These are phyloP conservation scores for Prunella himalayana DNA, from an alignment of 2,113 vertebrate genomes.

Conservation along the genomic window DNA sequence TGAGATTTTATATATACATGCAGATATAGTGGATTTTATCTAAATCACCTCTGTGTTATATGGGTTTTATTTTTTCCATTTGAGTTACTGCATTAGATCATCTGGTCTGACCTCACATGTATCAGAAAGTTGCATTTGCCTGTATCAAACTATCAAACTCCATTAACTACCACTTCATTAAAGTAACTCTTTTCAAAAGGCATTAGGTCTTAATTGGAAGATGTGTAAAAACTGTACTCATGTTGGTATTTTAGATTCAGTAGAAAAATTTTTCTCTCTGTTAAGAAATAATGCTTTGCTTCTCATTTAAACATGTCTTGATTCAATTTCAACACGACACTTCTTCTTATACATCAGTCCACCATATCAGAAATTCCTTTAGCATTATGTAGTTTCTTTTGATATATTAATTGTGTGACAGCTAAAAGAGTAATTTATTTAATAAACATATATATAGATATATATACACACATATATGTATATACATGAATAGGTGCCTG, in stretches of 20 bases:
- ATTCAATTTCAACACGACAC: background rate
- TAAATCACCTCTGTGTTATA: background rate
- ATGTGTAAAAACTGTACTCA: background rate
- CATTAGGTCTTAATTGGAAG: background rate
- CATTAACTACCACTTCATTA: background rate
- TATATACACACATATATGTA: too few species aligned
- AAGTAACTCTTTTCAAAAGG: background rate
- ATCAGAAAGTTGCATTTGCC: background rate
- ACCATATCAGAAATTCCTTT: background rate
- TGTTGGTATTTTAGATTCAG: background rate
- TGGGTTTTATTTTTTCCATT: background rate
- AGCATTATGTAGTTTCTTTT: background rate
- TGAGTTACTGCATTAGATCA: background rate
- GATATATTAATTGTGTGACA: background rate
- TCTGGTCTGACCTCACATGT: background rate
- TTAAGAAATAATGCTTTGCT: background rate
- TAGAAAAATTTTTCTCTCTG: background rate
- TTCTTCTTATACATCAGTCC: background rate
- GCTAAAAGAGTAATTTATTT: background rate
- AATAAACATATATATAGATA: background rate
- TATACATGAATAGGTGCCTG: accelerated
- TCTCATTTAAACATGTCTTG: background rate
- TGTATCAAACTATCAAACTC: background rate
- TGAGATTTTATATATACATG: background rate
- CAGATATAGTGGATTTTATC: background rate